Conservation (phyloP, 2,888 invertebrate genomes). For the Ormyrus nitidulus region DNA sequence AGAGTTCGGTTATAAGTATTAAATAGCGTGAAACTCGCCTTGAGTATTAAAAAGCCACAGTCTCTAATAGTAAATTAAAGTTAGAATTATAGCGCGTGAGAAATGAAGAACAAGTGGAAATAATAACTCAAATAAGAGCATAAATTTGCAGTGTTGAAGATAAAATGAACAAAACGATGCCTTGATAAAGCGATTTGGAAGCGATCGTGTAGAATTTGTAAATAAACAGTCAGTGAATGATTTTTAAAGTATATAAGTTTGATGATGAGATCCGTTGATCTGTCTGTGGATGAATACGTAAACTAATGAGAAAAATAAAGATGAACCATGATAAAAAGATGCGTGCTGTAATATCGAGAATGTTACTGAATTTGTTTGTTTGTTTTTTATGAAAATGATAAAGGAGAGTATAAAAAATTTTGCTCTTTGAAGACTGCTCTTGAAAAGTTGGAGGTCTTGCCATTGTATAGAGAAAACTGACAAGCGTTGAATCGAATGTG, state of each 20-base stretch:
- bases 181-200: constrained; percentile 61
- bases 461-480: constrained; percentile 50
- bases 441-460: constrained; percentile 54
- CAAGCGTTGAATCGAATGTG: constrained; percentile 33
- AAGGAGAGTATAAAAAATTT: constrained; percentile 23
- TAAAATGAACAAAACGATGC: constrained; percentile 67
- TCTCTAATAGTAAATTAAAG: constrained; percentile 48
- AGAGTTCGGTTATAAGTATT: constrained; percentile 28
- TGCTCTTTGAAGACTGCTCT: constrained; percentile 56
- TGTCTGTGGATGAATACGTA: constrained; percentile 53
- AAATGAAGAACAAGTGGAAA: constrained; percentile 17
- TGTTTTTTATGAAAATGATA: constrained; percentile 22
- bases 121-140: constrained; percentile 43
- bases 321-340: constrained; percentile 44
- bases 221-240: constrained; percentile 60
- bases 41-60: constrained; percentile 48
- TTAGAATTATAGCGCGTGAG: constrained; percentile 37
- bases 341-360: constrained; percentile 55
- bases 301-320: constrained; percentile 27
- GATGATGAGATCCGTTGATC: constrained; percentile 41
- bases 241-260: constrained; percentile 55
- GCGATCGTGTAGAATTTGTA: constrained; percentile 63
- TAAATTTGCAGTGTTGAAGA: constrained; percentile 70
- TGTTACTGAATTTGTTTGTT: constrained; percentile 51
- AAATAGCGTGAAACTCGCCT: no score